Evolutionary conservation across 2,113 vertebrate genomes (phyloP), one percentile per base, ranked within the genome.

Genomic region (Sminthopsis crassicaudata): DNA sequence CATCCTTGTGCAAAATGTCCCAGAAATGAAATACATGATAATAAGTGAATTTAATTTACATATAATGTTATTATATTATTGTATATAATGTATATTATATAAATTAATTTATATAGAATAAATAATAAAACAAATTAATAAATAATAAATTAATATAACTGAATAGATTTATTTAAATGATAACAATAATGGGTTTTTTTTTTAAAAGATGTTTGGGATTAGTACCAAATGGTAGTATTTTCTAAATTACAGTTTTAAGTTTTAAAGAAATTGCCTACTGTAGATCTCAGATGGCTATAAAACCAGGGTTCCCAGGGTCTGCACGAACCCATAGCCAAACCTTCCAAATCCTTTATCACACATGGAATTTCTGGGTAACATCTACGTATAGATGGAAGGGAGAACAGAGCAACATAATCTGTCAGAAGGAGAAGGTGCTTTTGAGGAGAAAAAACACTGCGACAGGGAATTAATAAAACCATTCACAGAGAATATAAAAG

Each of bases 371-470:
- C n/a, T 0, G 1, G 23, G 88, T n/a, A 16, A 8, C 0, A 7
- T 76, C 57, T 24, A 12, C 25, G 30, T 89, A 57, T 0, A 67
- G 46, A 0, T 1, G 42, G 90, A 54, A 12, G 0, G 0, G 30
- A 0, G 1, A 16, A 42, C 12, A 36, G 30, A 4, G 14, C 60
- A 36, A 30, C 2, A 10, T n/a, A n/a, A 26, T 42, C 53, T 46
- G 53, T 90, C 46, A 3, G 1, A 11, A 48, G 23, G 4, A 90
- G 24, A 8, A 22, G 55, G 26, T 0, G 7, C 0, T 14, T n/a
- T 51, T 2, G 27, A 42, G 46, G 51, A 24, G 19, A 57, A 53
- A 54, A 16, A 27, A n/a, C 0, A 0, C 52, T 51, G 19, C 48
- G 12, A 30, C 0, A 7, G 53, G 50, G 89, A 91, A 8, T 67